Base-by-base conservation (phyloP, 2,888 invertebrate genomes). In the Chymomyza fuscimana region DNA sequence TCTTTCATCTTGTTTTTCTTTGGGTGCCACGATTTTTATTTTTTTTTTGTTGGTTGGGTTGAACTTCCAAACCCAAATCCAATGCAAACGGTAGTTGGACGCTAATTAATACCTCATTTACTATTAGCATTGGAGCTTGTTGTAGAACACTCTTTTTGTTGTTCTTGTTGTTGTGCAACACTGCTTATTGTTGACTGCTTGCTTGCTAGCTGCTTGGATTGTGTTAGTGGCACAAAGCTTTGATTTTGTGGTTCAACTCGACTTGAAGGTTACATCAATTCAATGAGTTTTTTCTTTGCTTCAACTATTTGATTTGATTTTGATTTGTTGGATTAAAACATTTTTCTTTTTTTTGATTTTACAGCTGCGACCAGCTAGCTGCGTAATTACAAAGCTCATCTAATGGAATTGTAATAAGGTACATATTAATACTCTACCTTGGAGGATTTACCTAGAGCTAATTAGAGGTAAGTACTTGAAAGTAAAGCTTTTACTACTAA, bases 51-150 rank as follows among this genome's bases (percentile, higher is more conserved):
- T 59, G 22, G 25, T 12, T 15, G 12, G 12, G 16, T 59, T 15
- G 12, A 12, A 15, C 46, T 65, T 36, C 56, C 6, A 32, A 32
- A 32, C 16, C 40, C 36, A 32, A 25, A 19, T 5, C 16, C 54
- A 36, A 51, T 70, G 67, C 63, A 78, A 65, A 78, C 69, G 69
- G 69, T 80, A 80, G 83, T 85, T 80, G 72, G 71, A 71, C 87
- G 74, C 87, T 86, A 86, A 86, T 86, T 86, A 86, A 87, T 86
- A 86, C 77, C 86, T 86, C 83, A 83, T 86, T 86, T 87, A 79
- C 71, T 74, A 66, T 66, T 65, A 36, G 67, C 60, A 25, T 60
- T 60, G 32, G 4, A 46, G 12, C 12, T 12, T 54, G 54, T 10
- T 54, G 5, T 54, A 9, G 40, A 16, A n/a, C 16, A 54, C 54